phyloP scores from a whole-genome alignment of 2,797 vertebrate genomes.

The Cuculus canorus region DNA sequence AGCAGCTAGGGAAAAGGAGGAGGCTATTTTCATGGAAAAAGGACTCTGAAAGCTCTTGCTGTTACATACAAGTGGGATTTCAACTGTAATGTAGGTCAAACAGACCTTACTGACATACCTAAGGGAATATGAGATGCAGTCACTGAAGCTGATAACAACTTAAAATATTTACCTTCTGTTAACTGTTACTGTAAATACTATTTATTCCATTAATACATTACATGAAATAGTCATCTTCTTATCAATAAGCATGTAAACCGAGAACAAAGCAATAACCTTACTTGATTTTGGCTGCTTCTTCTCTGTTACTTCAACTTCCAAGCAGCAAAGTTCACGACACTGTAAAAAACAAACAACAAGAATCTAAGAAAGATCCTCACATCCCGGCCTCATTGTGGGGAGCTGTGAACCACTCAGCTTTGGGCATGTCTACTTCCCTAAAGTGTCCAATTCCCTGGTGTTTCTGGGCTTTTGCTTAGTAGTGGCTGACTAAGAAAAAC shows the following conservation, averaged over 20 bases:
- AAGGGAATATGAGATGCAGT: background rate
- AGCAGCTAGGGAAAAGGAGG: background rate
- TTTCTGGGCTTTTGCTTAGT: background rate
- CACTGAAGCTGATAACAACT: background rate
- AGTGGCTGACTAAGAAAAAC: background rate
- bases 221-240: background rate
- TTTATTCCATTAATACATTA: background rate
- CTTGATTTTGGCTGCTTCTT: conserved; percentile 65
- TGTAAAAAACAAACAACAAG: conserved; percentile 37
- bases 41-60: background rate
- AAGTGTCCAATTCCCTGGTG: background rate
- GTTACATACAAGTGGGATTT: background rate
- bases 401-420: background rate
- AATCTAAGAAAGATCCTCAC: background rate
- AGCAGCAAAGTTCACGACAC: conserved; percentile 77
- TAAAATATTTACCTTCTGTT: background rate
- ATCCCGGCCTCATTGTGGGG: accelerated
- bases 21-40: background rate
- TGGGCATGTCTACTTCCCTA: background rate
- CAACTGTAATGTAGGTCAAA: background rate
- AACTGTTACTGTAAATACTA: background rate
- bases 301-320: conserved; percentile 75
- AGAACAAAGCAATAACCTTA: conserved; percentile 12
- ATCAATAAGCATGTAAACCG: background rate
- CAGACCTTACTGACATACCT: background rate